Percentiles rank a stretch among this genome's conserved stretches.
Conservation (phyloP, 2,797 vertebrate species). For the Paedocypris micromegethes region DNA sequence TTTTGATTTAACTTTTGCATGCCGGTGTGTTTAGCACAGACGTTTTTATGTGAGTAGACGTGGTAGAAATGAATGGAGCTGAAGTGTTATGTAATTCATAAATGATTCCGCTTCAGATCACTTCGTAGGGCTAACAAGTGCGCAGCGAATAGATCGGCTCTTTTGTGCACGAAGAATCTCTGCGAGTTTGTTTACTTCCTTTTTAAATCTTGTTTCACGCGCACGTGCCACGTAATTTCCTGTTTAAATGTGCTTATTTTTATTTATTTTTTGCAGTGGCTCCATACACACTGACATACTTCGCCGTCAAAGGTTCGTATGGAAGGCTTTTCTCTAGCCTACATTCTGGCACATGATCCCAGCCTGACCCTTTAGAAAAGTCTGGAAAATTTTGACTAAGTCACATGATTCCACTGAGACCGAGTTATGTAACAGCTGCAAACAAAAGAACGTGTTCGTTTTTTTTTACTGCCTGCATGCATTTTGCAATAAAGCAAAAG, state of each 20-base stretch:
- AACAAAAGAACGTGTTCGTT: neutral
- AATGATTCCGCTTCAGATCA: neutral
- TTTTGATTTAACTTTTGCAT: neutral
- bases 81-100: neutral
- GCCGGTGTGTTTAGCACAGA: too few species aligned
- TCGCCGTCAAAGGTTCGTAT: conserved; percentile 61
- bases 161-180: neutral
- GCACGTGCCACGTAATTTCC: neutral
- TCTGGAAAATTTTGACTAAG: neutral
- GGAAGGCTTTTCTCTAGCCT: neutral
- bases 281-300: conserved; percentile 66
- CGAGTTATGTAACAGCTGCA: neutral
- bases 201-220: neutral
- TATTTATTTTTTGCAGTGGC: conserved; percentile 50
- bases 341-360: neutral
- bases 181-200: neutral
- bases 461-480: neutral
- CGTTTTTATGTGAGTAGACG: neutral
- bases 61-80: neutral
- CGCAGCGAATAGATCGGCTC: too few species aligned
- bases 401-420: neutral
- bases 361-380: neutral
- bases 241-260: neutral
- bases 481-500: neutral
- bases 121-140: neutral